Percentiles rank a stretch among this genome's conserved stretches.
Evolutionary conservation across 1,140 invertebrate genomes (phyloP).

Genomic region (Solenopsis fugax): DNA sequence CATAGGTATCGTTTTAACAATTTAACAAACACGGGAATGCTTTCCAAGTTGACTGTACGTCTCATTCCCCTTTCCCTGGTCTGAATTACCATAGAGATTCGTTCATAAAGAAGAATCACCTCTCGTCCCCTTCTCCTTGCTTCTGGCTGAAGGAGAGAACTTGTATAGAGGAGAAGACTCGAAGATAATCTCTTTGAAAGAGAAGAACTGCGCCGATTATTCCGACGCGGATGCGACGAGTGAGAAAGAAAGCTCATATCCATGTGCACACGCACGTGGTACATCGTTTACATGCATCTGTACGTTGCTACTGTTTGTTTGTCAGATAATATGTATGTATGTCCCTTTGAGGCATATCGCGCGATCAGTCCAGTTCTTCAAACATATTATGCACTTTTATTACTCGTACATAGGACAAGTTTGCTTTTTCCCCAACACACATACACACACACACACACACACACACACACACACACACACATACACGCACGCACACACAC

Average conservation of each 20-base stretch:
- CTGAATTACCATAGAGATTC: slow-evolving; percentile 57
- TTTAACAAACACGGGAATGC: not conserved
- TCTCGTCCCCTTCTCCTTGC: not conserved
- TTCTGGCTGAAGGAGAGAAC: slow-evolving; percentile 5
- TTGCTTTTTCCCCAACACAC: slow-evolving; percentile 3
- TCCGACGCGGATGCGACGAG: not conserved
- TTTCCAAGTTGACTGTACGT: slow-evolving; percentile 37
- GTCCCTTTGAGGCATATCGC: not conserved
- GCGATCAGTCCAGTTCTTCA: slow-evolving; percentile 19
- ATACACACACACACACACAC: no score
- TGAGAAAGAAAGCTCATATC: slow-evolving; percentile 15
- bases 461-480: no score
- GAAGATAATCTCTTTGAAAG: slow-evolving; percentile 56
- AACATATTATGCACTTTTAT: not conserved
- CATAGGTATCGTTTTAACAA: slow-evolving; percentile 8
- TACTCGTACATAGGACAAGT: not conserved
- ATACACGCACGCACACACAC: no score
- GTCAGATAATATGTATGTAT: slow-evolving; percentile 8
- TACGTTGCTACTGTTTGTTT: slow-evolving; percentile 2
- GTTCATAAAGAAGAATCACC: slow-evolving; percentile 55
- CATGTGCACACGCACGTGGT: slow-evolving; percentile 28
- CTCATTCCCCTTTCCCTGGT: not conserved
- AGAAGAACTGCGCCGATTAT: slow-evolving; percentile 52
- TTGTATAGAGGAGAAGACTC: slow-evolving; percentile 43
- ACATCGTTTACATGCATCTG: not conserved